These are phyloP conservation scores for Gnathonemus echidnorhynchus DNA, from an alignment of 2,113 vertebrate species.

Conservation along the genomic window DNA sequence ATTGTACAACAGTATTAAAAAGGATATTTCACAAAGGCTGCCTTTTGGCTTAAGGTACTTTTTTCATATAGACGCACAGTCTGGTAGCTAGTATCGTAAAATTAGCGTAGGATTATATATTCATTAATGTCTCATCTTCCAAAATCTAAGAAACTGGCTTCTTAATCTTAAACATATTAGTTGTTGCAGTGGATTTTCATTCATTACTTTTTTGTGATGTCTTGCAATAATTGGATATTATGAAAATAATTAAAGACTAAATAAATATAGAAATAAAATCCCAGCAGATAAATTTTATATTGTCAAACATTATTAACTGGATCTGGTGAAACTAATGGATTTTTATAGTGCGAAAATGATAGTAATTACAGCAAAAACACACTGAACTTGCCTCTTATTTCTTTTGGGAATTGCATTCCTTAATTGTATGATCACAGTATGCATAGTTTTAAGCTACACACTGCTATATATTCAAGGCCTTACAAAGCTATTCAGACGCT, in stretches of 20 bases:
- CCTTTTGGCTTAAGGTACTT: background rate
- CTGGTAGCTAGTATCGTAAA: background rate
- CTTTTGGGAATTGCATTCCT: background rate
- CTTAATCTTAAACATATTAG: background rate
- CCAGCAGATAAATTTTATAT: background rate
- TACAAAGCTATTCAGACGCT: background rate
- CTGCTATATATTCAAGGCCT: background rate
- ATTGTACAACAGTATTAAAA: background rate
- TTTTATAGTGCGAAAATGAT: background rate
- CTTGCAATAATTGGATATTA: background rate
- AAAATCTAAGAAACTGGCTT: background rate
- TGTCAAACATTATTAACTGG: background rate
- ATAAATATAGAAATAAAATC: background rate
- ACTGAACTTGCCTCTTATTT: background rate
- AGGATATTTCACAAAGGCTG: background rate
- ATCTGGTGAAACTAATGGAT: background rate
- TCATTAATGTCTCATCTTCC: background rate
- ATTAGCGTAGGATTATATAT: background rate
- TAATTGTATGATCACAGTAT: background rate
- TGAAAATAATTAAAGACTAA: background rate
- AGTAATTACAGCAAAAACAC: background rate
- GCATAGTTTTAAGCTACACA: background rate
- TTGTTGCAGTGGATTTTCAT: background rate
- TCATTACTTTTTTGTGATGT: background rate
- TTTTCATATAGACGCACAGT: background rate